Base-by-base conservation (phyloP, 2,888 invertebrate species). In the Lochmaea capreae region DNA sequence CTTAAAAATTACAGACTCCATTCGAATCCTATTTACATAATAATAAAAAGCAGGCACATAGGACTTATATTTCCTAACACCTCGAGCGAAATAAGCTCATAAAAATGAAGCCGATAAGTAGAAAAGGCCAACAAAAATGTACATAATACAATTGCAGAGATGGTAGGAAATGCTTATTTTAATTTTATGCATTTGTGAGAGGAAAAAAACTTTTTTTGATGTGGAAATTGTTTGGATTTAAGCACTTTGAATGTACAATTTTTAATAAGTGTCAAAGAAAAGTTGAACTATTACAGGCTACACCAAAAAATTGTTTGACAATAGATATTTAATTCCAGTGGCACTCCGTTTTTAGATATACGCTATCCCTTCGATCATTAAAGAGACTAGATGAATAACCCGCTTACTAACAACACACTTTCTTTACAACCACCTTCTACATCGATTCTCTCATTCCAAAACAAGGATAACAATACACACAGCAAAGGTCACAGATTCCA, bases 1-100 rank as follows among this genome's bases (percentile, higher is more conserved):
- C 58, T 22, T 43, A 58, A 67, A 67, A 67, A 67, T 67, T 58
- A 67, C 33, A 67, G 58, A 59, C 57, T 43, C 67, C 59, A 67
- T 67, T 67, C 67, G 58, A 67, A 67, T 43, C 46, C 67, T 67
- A 67, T 67, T 67, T 67, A 67, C 67, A 67, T 67, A 67, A 67
- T 67, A 67, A 67, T 58, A 67, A 67, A 67, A 67, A 67, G 26
- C 67, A 58, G 67, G 67, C 67, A 46, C 67, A 67, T 22, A 43
- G 58, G 67, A 58, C 58, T 67, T 67, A 67, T 67, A 67, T 58
- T 67, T 67, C 67, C 46, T 59, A 67, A 43, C 67, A 58, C 58
- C 59, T 57, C 58, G 43, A 58, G 67, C 67, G 46, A 67, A 67
- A 67, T 67, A 67, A 43, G 12, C 58, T 67, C 67, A 43, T 67